Evolutionary conservation across 2,888 invertebrate genomes (phyloP), one percentile per base, ranked within the genome.

Genomic region (Hypomecis punctinalis): DNA sequence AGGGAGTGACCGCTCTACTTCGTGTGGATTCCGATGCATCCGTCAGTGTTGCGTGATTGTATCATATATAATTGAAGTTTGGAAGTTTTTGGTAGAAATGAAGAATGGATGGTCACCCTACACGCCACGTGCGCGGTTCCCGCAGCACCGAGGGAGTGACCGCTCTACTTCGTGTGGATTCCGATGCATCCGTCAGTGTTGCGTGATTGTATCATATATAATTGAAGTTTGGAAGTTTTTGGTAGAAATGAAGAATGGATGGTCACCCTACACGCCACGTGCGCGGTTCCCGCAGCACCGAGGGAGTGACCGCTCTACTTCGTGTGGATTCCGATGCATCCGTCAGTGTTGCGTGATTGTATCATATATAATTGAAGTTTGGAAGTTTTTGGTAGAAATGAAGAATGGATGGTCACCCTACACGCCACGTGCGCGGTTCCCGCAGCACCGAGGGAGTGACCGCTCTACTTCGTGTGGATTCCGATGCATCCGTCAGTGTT

Each of bases 251-350:
- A n/a, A n/a, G n/a, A n/a, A n/a, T n/a, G 37, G 43, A 11, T 63
- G 53, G 65, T 23, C 11, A 58, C 65, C 46, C 46, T 45, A 61
- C 8, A 7, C 46, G 10, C 23, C 54, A 63, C 68, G 67, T 69
- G 69, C 63, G 13, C 33, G 36, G 46, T 60, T 62, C 61, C 23
- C 59, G 51, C 45, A 42, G 6, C 10, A n/a, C 0, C 57, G 33
- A 48, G 53, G 63, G 67, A 59, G 54, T 52, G 67, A 61, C 63
- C 62, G 33, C 64, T 33, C 49, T 51, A 49, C 43, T 9, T 11
- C n/a, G n/a, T n/a, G n/a, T n/a, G 58, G 58, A 67, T 65, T 47
- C 52, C 66, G 56, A 49, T 36, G 58, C 53, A 66, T 63, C 53
- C 61, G 43, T 11, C 43, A 9, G 33, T 10, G 35, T 1, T 33